These are phyloP conservation scores for Girardia tigrina DNA, from an alignment of 2,888 invertebrate species.

Conservation along the genomic window DNA sequence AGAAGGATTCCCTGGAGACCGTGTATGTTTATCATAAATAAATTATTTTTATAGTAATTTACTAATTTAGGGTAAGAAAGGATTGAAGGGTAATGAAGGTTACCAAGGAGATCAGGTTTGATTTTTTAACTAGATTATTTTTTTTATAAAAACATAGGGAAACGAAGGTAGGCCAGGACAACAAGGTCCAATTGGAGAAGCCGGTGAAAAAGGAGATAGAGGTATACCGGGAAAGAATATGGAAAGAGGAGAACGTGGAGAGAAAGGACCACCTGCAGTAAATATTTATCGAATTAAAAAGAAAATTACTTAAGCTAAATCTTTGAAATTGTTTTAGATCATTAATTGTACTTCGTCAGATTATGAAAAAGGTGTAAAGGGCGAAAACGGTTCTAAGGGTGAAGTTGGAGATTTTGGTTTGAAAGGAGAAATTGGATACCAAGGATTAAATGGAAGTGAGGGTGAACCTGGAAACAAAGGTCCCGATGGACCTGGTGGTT, in stretches of 20 bases:
- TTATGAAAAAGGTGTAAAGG: not conserved
- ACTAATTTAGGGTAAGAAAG: not conserved
- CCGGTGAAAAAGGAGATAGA: not conserved
- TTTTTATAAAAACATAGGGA: not conserved
- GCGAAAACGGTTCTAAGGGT: not conserved
- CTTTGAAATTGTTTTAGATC: too few relatives aligned
- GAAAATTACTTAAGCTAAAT: too few relatives aligned
- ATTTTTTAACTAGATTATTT: not conserved
- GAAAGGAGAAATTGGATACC: not conserved
- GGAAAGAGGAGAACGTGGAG: not conserved
- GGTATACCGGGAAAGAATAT: not conserved
- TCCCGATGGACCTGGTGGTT: not conserved
- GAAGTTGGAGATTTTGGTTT: not conserved
- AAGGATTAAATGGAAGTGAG: not conserved
- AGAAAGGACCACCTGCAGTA: not conserved
- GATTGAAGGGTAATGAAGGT: not conserved
- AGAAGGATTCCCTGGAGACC: slow-evolving; percentile 4
- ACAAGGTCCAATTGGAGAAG: not conserved
- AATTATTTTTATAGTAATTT: not conserved
- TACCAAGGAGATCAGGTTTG: not conserved
- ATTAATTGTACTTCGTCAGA: not conserved
- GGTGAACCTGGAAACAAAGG: not conserved
- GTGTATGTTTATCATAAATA: not conserved
- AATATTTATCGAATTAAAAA: not conserved
- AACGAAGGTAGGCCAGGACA: not conserved